Conservation (phyloP, 2,888 invertebrate genomes). For the Morpho deidamia region DNA sequence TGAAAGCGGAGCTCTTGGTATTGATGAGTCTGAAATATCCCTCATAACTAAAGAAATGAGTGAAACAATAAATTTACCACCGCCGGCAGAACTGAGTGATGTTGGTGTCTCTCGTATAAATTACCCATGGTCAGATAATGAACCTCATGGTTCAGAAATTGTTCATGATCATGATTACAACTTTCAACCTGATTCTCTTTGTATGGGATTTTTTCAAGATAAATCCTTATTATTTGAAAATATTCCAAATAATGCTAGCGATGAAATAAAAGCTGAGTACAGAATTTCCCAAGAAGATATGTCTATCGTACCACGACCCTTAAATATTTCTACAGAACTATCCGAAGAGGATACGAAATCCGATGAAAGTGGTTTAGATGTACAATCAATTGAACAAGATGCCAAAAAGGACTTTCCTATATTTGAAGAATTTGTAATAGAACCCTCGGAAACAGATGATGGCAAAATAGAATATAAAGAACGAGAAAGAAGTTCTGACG, state of each 20-base stretch:
- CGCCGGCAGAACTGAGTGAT: conserved; percentile 47
- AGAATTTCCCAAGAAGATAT: conserved; percentile 46
- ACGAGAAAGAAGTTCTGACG: conserved; percentile 40
- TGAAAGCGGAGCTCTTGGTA: conserved; percentile 30
- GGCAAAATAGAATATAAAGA: conserved; percentile 55
- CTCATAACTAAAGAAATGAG: conserved; percentile 58
- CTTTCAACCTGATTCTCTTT: conserved; percentile 35
- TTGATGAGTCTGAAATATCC: conserved; percentile 38
- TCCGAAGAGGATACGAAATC: conserved; percentile 57
- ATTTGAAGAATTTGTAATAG: conserved; percentile 59
- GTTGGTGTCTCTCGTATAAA: conserved; percentile 24
- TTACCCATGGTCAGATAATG: conserved; percentile 45
- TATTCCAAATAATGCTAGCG: conserved; percentile 49
- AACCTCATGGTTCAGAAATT: conserved; percentile 18
- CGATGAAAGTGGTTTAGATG: conserved; percentile 60
- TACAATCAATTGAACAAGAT: conserved; percentile 64
- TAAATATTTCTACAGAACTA: conserved; percentile 52
- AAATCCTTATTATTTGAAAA: conserved; percentile 48
- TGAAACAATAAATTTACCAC: conserved; percentile 52
- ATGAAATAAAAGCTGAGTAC: conserved; percentile 57
- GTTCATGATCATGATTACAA: conserved; percentile 35
- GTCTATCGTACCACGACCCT: conserved; percentile 36
- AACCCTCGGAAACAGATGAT: conserved; percentile 62
- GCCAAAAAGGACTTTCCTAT: conserved; percentile 64
- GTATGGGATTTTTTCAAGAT: conserved; percentile 43